phyloP scores from a whole-genome alignment of 2,888 invertebrate genomes.

The Euclidia mi region DNA sequence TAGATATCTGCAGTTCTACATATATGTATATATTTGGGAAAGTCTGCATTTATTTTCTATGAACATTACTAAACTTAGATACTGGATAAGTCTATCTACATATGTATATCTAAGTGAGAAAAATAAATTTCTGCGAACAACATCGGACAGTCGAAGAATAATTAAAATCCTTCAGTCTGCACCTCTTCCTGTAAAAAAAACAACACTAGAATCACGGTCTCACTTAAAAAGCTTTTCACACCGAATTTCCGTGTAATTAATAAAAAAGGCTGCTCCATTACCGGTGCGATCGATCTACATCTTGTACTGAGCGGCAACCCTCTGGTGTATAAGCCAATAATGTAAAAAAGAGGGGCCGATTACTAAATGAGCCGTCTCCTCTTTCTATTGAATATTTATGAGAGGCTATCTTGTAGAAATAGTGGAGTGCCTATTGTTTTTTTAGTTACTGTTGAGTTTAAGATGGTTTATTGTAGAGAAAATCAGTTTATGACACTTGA shows the following conservation, averaged over 20 bases:
- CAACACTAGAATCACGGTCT: neutral
- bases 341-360: slow-evolving; percentile 85
- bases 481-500: too few species aligned
- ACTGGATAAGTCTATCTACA: too few species aligned
- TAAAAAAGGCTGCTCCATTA: slow-evolving; percentile 84
- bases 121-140: too few species aligned
- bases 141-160: neutral
- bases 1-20: too few species aligned
- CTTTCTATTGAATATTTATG: slow-evolving; percentile 89
- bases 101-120: too few species aligned
- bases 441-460: slow-evolving; percentile 34
- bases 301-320: slow-evolving; percentile 81
- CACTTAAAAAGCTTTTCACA: slow-evolving; percentile 47
- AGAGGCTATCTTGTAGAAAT: slow-evolving; percentile 74
- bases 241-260: slow-evolving; percentile 75
- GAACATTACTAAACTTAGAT: too few species aligned
- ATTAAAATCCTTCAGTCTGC: neutral
- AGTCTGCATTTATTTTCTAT: too few species aligned
- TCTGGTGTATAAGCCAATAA: slow-evolving; percentile 86
- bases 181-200: neutral
- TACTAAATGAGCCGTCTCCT: slow-evolving; percentile 86
- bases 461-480: neutral
- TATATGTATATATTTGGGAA: too few species aligned
- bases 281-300: slow-evolving; percentile 78
- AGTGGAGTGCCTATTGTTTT: slow-evolving; percentile 70